Percentiles rank a stretch among this genome's conserved stretches.
Evolutionary conservation across 2,113 vertebrate genomes (phyloP).

Genomic region (Trogon melanurus): DNA sequence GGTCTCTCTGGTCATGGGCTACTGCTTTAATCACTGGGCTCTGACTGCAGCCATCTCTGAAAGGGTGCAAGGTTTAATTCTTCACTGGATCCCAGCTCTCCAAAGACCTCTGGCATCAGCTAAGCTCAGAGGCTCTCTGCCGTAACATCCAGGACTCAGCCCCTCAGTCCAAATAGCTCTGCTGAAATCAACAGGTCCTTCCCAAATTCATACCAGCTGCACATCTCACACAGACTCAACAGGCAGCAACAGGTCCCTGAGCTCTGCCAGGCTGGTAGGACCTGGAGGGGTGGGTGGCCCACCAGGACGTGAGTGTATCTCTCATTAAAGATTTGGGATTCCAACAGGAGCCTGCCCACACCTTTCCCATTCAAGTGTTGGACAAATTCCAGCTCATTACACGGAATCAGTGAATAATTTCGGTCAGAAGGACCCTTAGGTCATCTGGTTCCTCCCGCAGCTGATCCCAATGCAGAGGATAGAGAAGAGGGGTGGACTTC

Average conservation of each 20-base stretch:
- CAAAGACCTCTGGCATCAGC: background rate
- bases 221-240: background rate
- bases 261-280: background rate
- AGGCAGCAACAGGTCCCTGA: background rate
- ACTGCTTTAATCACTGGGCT: background rate
- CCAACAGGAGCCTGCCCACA: conserved; percentile 9
- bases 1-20: background rate
- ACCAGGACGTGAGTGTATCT: background rate
- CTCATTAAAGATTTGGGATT: background rate
- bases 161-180: background rate
- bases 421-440: background rate
- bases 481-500: background rate
- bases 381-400: background rate
- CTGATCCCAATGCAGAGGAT: background rate
- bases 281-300: background rate
- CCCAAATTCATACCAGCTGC: background rate
- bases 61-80: background rate
- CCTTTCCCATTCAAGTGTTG: background rate
- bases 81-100: background rate
- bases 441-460: background rate
- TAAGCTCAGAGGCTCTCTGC: background rate
- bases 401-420: background rate
- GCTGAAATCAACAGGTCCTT: background rate
- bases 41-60: background rate
- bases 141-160: background rate